Evolutionary conservation across 2,113 vertebrate species (phyloP), one percentile per base, ranked within the genome.

Genomic region (Cryptomyrus ogoouensis): DNA sequence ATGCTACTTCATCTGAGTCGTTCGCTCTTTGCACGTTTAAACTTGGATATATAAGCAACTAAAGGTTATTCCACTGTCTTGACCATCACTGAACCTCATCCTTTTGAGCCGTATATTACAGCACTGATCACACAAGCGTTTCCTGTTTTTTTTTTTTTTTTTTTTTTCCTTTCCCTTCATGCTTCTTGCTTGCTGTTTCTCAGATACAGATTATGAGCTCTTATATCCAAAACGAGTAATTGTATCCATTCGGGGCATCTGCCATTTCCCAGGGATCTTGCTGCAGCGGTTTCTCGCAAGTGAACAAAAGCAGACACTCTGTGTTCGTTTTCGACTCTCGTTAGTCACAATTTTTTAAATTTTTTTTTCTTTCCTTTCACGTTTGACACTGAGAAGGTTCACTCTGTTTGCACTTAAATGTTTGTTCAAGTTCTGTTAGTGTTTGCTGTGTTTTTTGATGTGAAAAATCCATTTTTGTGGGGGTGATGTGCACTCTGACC

Each of bases 161-260:
- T 35, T 89, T 17, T 5, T 15, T 74, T 24, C 0, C n/a, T n/a
- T n/a, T n/a, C n/a, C n/a, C 58, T 27, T 13, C n/a, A 12, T n/a
- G 10, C 62, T 15, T 80, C 39, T 24, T 49, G 88, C 44, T 49
- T 77, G 53, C 52, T 13, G 24, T 50, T 24, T 85, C 80, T 89
- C 27, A 35, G 50, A 31, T 49, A 35, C 42, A 66, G 53, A 90
- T 90, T 85, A 62, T 90, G 89, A 90, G 56, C 89, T 83, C 0
- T 27, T 66, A 2, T 86, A 66, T 56, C 89, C 83, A 90, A 86
- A 24, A 62, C 42, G 7, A 49, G 46, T 90, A 27, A 86, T 35
- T 9, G 44, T 53, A 17, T n/a, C 13, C 6, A 8, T 31, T 39
- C 0, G 10, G 19, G 31, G 35, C 5, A 17, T 35, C 19, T 31